phyloP scores from a whole-genome alignment of 1,140 invertebrate genomes.

The Olivierus martensii region DNA sequence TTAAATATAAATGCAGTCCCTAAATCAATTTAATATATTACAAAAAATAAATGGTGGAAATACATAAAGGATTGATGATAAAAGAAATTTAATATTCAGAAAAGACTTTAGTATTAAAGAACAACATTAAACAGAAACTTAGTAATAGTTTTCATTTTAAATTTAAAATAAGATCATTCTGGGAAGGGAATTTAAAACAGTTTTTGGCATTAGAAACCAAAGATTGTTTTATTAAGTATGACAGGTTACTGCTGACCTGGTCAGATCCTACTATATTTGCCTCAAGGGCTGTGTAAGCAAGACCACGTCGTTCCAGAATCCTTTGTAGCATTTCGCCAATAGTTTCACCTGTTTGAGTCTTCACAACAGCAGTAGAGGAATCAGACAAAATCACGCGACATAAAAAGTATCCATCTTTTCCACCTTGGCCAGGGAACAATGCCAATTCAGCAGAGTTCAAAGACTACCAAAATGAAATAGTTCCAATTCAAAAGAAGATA shows the following conservation, averaged over 20 bases:
- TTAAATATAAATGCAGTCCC: too few relatives aligned
- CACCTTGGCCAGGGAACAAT: conserved; percentile 14
- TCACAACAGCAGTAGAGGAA: conserved; percentile 79
- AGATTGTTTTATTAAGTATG: too few relatives aligned
- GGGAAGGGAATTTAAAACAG: too few relatives aligned
- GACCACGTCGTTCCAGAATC: conserved; percentile 64
- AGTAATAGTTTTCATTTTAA: too few relatives aligned
- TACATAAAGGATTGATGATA: too few relatives aligned
- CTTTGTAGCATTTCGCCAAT: conserved; percentile 60
- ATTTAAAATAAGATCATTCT: too few relatives aligned
- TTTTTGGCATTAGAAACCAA: too few relatives aligned
- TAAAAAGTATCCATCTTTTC: conserved; percentile 29
- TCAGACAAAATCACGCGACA: conserved; percentile 82
- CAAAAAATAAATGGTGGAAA: too few relatives aligned
- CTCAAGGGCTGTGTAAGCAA: conserved; percentile 60
- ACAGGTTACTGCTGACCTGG: conserved; percentile 34
- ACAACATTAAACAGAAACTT: too few relatives aligned
- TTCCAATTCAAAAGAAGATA: neutral
- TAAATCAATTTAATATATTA: too few relatives aligned
- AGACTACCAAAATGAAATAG: conserved; percentile 8
- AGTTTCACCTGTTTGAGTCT: conserved; percentile 52
- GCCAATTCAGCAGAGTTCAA: conserved; percentile 16
- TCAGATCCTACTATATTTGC: conserved; percentile 48
- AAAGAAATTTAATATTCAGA: too few relatives aligned
- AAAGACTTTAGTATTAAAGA: too few relatives aligned